Evolutionary conservation across 2,888 invertebrate species (phyloP).

Genomic region (Kryphioiulus occultus): DNA sequence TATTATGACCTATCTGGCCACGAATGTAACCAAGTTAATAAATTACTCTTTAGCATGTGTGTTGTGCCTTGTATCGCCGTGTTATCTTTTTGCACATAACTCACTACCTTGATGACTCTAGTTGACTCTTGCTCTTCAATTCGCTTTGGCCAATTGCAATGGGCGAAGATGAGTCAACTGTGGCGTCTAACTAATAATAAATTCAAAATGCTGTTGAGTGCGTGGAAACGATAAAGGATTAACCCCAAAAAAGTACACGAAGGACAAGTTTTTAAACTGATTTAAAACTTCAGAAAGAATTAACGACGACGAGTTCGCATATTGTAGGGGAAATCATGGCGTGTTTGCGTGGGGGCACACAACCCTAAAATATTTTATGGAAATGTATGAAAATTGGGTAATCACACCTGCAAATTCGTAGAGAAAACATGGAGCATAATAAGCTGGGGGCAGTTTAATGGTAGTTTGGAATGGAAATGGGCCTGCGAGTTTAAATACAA

Average conservation of each 20-base stretch:
- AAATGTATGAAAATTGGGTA: conserved; percentile 33
- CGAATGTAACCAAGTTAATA: background rate
- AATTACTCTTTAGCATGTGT: background rate
- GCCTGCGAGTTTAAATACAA: background rate
- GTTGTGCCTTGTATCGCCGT: background rate
- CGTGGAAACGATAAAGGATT: conserved; percentile 36
- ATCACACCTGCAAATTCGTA: background rate
- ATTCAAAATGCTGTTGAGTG: conserved; percentile 19
- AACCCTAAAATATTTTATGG: conserved; percentile 30
- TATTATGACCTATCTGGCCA: background rate
- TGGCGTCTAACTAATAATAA: conserved; percentile 18
- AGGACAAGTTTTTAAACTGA: conserved; percentile 36
- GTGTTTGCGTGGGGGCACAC: conserved; percentile 32
- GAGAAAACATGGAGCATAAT: background rate
- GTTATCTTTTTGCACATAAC: conserved; percentile 1
- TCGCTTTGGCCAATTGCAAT: background rate
- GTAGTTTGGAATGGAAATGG: background rate
- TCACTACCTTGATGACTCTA: background rate
- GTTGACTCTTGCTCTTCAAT: conserved; percentile 32
- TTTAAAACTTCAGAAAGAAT: conserved; percentile 36
- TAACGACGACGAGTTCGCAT: conserved; percentile 36
- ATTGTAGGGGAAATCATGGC: conserved; percentile 32
- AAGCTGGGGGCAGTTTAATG: conserved; percentile 20
- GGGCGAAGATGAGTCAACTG: conserved; percentile 31
- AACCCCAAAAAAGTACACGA: conserved; percentile 39